These are phyloP conservation scores for Oxyruncus cristatus DNA, from an alignment of 2,113 vertebrate genomes.

Conservation along the genomic window DNA sequence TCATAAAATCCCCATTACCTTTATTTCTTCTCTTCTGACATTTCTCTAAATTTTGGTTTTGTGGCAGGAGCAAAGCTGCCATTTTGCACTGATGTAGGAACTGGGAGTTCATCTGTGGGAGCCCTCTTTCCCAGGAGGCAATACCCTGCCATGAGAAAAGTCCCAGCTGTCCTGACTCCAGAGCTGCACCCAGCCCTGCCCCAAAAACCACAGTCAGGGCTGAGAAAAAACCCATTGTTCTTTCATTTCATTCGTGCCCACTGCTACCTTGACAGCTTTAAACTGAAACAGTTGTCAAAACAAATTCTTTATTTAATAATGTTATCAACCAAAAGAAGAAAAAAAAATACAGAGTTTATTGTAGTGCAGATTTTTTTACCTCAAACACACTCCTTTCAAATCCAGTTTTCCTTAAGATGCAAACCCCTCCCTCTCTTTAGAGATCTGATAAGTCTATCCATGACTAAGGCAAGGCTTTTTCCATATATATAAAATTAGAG, in stretches of 20 bases:
- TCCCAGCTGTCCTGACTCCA: not conserved
- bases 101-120: not conserved
- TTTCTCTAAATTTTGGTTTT: not conserved
- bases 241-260: not conserved
- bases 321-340: not conserved
- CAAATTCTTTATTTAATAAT: constrained; percentile 20
- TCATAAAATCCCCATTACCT: not conserved
- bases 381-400: not conserved
- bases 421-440: not conserved
- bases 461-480: not conserved
- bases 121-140: not conserved
- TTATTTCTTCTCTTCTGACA: not conserved
- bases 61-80: not conserved
- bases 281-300: not conserved
- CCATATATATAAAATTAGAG: not conserved
- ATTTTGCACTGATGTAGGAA: not conserved
- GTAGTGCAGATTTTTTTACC: not conserved
- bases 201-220: not conserved
- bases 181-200: not conserved
- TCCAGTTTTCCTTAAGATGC: not conserved
- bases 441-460: not conserved
- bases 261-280: not conserved
- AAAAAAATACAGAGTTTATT: not conserved
- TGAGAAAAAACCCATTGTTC: not conserved
- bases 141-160: not conserved